Base-by-base conservation (phyloP, 2,113 vertebrate species). In the Apeltes quadracus region DNA sequence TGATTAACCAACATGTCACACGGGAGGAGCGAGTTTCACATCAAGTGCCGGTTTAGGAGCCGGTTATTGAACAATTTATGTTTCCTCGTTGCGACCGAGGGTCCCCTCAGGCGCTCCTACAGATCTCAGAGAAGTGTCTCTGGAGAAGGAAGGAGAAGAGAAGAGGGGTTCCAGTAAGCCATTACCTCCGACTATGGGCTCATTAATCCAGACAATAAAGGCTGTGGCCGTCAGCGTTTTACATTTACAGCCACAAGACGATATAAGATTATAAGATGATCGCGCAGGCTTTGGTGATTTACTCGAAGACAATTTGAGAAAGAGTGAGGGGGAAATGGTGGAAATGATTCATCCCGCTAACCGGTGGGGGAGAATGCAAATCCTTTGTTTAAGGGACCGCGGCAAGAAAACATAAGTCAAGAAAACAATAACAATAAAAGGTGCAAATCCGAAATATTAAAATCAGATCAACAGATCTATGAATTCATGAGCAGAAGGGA, bases 191-290 rank as follows among this genome's bases (percentile, higher is more conserved):
- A 72, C 67, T 64, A 25, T 46, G 64, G 48, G 69, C 65, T 80
- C 85, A 86, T 86, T 84, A 89, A 85, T 86, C 76, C 74, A 76
- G 68, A 87, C 74, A 75, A 78, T 88, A 83, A 84, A 75, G 75
- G 39, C 80, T 79, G 29, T 20, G 51, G 82, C 75, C 62, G 71
- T 72, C 74, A 78, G 79, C 38, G 79, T 72, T 83, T 72, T 76
- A 71, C 77, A 64, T 69, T 69, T 32, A 67, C 58, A 76, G 56
- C 41, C 59, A 34, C 7, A 7, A 34, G 32, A 34, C 7, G 32
- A 34, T 5, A 6, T 1, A 7, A 34, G 32, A 34, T 34, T 73
- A 25, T 23, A 61, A 27, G 69, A 0, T 2, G 18, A 61, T 15
- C 56, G 39, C 23, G 61, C 44, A 27, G 32, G 43, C 12, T 74